Evolutionary conservation across 2,113 vertebrate genomes (phyloP).

Genomic region (Heloderma charlesbogerti): DNA sequence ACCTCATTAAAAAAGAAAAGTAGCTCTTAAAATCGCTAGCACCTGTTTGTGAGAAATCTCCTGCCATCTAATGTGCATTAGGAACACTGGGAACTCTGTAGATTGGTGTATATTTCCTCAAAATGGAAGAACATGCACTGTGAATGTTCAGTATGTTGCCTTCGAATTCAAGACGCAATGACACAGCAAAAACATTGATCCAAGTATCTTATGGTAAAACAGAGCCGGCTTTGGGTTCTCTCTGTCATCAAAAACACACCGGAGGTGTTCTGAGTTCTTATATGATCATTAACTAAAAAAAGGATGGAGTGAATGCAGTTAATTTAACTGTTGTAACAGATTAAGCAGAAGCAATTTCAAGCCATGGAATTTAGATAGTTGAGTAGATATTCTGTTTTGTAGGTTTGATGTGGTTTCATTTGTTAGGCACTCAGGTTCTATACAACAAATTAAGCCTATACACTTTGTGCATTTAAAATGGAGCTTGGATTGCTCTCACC

Average conservation of each 20-base stretch:
- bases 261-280: neutral
- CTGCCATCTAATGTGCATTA: conserved; percentile 12
- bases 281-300: neutral
- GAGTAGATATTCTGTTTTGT: neutral
- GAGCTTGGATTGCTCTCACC: neutral
- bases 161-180: conserved; percentile 32
- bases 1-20: conserved; percentile 12
- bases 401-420: neutral
- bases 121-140: neutral
- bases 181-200: conserved; percentile 5
- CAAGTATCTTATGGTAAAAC: conserved; percentile 11
- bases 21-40: conserved; percentile 13
- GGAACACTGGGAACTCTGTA: conserved; percentile 16
- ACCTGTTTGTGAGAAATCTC: conserved; percentile 31
- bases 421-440: neutral
- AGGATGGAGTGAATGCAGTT: neutral
- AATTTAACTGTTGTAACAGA: neutral
- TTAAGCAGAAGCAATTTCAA: neutral
- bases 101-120: conserved; percentile 13
- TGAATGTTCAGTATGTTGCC: neutral
- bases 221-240: conserved; percentile 19
- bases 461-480: neutral
- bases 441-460: neutral
- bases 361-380: neutral
- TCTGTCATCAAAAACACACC: conserved; percentile 23